Conservation (phyloP, 2,888 invertebrate genomes). For the Himalopsyche anomala region DNA sequence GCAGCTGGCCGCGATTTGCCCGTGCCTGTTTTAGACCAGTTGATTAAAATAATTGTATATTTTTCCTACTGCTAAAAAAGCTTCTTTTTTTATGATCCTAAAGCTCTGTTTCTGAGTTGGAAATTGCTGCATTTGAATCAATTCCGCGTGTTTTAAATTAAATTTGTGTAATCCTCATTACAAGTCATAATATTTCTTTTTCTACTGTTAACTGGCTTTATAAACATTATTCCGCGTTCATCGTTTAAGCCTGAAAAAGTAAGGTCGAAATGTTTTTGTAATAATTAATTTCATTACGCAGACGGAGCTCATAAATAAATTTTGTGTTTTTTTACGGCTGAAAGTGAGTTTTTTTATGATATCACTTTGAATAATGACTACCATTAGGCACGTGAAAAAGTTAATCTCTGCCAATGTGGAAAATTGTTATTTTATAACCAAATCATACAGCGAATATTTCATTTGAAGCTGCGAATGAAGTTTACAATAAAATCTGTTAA, state of each 20-base stretch:
- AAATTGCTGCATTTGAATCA: too few relatives aligned
- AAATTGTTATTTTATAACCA: slow-evolving; percentile 33
- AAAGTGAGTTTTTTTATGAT: slow-evolving; percentile 42
- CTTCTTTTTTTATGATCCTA: too few relatives aligned
- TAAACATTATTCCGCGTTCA: slow-evolving; percentile 17
- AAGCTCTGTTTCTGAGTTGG: too few relatives aligned
- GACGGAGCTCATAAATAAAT: slow-evolving; percentile 36
- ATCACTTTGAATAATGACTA: slow-evolving; percentile 29
- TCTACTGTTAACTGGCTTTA: neutral
- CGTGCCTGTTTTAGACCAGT: too few relatives aligned
- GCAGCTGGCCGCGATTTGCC: too few relatives aligned
- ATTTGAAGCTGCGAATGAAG: neutral
- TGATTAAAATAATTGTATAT: too few relatives aligned
- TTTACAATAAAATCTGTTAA: too few relatives aligned
- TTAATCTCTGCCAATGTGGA: slow-evolving; percentile 32
- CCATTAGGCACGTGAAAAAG: slow-evolving; percentile 37
- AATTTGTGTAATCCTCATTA: neutral
- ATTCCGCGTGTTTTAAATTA: too few relatives aligned
- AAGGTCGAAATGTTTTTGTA: slow-evolving; percentile 21
- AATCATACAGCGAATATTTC: slow-evolving; percentile 17
- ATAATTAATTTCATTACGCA: slow-evolving; percentile 43
- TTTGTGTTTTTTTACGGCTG: slow-evolving; percentile 37
- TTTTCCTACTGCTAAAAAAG: too few relatives aligned
- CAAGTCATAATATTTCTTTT: neutral
- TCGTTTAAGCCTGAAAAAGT: slow-evolving; percentile 32